These are phyloP conservation scores for Trachelus tabidus DNA, from an alignment of 2,888 invertebrate genomes.

Conservation along the genomic window DNA sequence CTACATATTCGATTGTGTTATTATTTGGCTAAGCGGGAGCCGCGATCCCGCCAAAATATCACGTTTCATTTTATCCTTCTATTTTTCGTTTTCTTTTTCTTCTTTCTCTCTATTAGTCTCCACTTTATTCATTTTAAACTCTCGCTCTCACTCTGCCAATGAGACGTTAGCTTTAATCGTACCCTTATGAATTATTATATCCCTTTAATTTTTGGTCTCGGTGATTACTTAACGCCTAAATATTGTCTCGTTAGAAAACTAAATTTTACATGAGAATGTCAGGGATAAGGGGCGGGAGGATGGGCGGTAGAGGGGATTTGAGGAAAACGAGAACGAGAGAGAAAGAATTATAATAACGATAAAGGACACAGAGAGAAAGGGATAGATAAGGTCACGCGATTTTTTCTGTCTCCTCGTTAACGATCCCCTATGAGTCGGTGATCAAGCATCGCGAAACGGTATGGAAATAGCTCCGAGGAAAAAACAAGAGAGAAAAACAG, in stretches of 20 bases:
- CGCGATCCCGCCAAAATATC: slow-evolving; percentile 21
- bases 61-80: slow-evolving; percentile 30
- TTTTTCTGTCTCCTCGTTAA: not conserved
- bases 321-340: not conserved
- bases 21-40: slow-evolving; percentile 15
- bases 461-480: not conserved
- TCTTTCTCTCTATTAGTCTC: slow-evolving; percentile 2
- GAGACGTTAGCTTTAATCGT: slow-evolving; percentile 28
- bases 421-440: not conserved
- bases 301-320: not conserved
- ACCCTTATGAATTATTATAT: slow-evolving; percentile 46
- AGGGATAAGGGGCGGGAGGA: not conserved
- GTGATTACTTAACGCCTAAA: slow-evolving; percentile 59
- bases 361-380: not conserved
- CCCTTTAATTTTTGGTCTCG: slow-evolving; percentile 62
- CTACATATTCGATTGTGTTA: not conserved
- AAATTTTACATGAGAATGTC: slow-evolving; percentile 24
- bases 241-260: slow-evolving; percentile 60
- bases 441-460: not conserved
- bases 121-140: slow-evolving; percentile 7
- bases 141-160: not conserved
- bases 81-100: slow-evolving; percentile 21
- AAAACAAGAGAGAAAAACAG: not conserved
- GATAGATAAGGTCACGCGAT: not conserved
- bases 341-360: not conserved